Percentiles rank a stretch among this genome's conserved stretches.
Evolutionary conservation across 2,113 vertebrate genomes (phyloP).

Genomic region (Propithecus coquereli): DNA sequence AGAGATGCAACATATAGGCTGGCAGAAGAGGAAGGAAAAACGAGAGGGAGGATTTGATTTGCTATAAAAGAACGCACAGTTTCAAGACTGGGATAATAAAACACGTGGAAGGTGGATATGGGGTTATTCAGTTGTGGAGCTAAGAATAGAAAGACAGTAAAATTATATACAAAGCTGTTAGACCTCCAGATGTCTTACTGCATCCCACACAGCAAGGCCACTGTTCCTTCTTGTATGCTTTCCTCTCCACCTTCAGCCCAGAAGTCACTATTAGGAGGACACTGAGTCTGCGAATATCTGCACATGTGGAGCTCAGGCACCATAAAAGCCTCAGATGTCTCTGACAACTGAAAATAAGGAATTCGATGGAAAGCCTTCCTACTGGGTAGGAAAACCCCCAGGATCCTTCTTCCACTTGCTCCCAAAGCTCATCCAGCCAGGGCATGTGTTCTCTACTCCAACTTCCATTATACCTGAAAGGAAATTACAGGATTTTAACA

Average conservation of each 20-base stretch:
- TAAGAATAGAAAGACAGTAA: not conserved
- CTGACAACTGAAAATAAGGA: not conserved
- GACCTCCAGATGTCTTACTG: not conserved
- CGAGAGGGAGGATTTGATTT: not conserved
- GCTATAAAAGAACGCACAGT: not conserved
- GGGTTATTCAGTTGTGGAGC: fast-evolving
- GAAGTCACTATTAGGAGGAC: not conserved
- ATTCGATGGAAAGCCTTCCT: not conserved
- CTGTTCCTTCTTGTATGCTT: not conserved
- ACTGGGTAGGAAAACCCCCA: not conserved
- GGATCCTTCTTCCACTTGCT: not conserved
- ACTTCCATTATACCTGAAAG: not conserved
- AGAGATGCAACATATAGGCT: not conserved
- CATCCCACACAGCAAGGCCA: not conserved
- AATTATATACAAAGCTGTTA: not conserved
- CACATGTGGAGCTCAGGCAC: not conserved
- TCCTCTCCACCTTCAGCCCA: too few relatives aligned
- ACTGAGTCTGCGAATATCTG: not conserved
- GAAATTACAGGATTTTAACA: not conserved
- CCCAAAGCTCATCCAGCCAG: not conserved
- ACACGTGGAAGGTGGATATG: not conserved
- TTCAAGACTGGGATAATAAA: not conserved
- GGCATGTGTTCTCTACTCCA: too few relatives aligned
- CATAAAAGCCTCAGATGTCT: not conserved
- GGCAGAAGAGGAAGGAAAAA: not conserved